Base-by-base conservation (phyloP, 2,888 invertebrate species). In the Plebejus melissa region DNA sequence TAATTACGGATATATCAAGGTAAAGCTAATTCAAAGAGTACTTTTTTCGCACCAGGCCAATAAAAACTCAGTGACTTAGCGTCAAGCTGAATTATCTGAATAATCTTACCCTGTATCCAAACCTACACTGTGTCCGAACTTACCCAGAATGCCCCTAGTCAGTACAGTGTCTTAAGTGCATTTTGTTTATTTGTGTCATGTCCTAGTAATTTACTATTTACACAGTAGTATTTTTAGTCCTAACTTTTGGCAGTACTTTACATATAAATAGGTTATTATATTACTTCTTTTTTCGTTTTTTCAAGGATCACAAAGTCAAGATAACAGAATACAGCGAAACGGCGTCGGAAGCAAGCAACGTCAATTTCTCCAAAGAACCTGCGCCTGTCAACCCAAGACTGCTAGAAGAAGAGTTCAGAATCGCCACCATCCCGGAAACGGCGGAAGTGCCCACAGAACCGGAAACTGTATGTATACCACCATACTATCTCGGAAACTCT, bases 251-350 rank as follows among this genome's bases (percentile, higher is more conserved):
- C 28, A 9, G 7, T 54, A 32, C 1, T 41, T 50, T 50, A 0
- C 6, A 72, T 57, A 9, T 69, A 7, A 36, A 57, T 4, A 22
- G 41, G 36, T 58, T 69, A 38, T 50, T 74, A 32, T n/a, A 71
- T 60, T 79, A 28, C 13, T 60, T 32, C 28, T 16, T 11, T 78
- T 74, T 76, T 74, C 76, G 78, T 74, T 76, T 74, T 76, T 82
- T 78, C 75, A 83, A 88, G 87, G 90, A 89, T 75, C 86, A 89
- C 79, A 88, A 90, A 81, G 89, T 93, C 79, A 88, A 90, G 79
- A 93, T 93, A 78, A 90, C 90, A 13, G 90, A 91, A 7, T 89
- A 88, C 78, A 85, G 89, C 0, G 91, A 88, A 75, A 84, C 88
- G 0, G 89, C 88, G 2, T 89, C 91, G 0, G 91, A 91, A 79